Evolutionary conservation across 2,113 vertebrate species (phyloP).

Genomic region (Spilogale gracilis): DNA sequence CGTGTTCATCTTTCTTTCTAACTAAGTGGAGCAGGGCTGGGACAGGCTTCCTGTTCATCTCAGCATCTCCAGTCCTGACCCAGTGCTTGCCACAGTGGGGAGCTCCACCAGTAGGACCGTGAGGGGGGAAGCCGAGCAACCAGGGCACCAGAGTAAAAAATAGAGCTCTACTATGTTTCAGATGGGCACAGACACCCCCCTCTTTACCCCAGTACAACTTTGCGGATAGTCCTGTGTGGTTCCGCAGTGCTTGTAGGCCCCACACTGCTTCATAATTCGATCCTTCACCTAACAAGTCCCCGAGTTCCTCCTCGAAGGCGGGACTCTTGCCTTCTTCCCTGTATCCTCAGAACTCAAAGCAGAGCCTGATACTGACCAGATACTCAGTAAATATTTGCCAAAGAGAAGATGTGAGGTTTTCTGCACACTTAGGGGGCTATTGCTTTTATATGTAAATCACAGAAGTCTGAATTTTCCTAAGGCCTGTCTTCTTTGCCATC

Average conservation of each 20-base stretch:
- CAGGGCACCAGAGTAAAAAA: neutral
- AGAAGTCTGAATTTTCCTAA: neutral
- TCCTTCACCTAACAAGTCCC: neutral
- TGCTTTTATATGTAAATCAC: neutral
- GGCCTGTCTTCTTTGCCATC: neutral
- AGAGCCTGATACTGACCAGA: neutral
- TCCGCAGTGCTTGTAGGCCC: neutral
- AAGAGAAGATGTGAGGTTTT: neutral
- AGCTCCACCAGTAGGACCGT: fast-evolving
- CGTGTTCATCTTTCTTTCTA: neutral
- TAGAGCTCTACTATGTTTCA: neutral
- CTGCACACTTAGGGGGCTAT: neutral
- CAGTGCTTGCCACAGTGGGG: neutral
- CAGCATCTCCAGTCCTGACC: neutral
- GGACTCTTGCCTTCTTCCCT: neutral
- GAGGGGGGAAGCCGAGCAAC: neutral
- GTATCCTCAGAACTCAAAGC: neutral
- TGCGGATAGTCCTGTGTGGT: neutral
- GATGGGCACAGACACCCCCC: neutral
- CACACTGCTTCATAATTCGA: neutral
- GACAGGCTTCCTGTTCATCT: neutral
- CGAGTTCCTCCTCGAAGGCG: neutral
- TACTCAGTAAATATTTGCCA: neutral
- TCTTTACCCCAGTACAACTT: neutral
- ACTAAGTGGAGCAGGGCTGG: neutral